Evolutionary conservation across 1,140 invertebrate species (phyloP), one percentile per base, ranked within the genome.

Genomic region (Tetragonula clypearis): DNA sequence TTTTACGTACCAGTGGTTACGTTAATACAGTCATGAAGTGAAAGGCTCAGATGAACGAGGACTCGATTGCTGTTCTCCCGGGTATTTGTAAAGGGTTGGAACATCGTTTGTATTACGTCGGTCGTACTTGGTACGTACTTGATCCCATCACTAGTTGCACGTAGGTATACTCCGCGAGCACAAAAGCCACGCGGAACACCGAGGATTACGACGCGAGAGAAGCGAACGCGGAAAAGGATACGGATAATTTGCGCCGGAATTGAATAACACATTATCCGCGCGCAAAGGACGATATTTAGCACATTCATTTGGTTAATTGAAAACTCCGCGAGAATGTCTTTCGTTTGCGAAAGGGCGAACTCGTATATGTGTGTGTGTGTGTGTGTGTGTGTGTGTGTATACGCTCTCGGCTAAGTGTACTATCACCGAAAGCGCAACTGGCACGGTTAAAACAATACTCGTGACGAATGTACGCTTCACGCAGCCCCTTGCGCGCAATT

Each of bases 381-480:
- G 41, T 9, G 41, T 9, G 41, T 9, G 6, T 49, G 41, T 49
- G 41, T 41, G 35, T 35, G 35, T 35, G 81, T 69, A 14, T 26
- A 35, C 41, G n/a, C 60, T 41, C 58, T 30, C 68, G 23, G 4
- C 83, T 85, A 81, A 85, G 79, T 75, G 30, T 75, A 81, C 78
- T 81, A 85, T 80, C 78, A 75, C 71, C 71, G 78, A 17, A 6
- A 49, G 78, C 68, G 60, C 68, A 85, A 85, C 83, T 73, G 78
- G 71, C 78, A 85, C 77, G 58, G 83, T 81, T 81, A 75, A 81
- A 81, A 83, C 87, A 88, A 89, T 89, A 86, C 87, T 75, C 76
- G 69, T 89, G 88, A 89, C 79, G 88, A 89, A 89, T 89, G 84
- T 84, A 80, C 79, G 88, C 79, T 80, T 88, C 85, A 86, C 87